A percentile compares a stretch with the other conserved stretches of the same genome.
phyloP scores from a whole-genome alignment of 2,797 vertebrate genomes.

The Pagetopsis macropterus region DNA sequence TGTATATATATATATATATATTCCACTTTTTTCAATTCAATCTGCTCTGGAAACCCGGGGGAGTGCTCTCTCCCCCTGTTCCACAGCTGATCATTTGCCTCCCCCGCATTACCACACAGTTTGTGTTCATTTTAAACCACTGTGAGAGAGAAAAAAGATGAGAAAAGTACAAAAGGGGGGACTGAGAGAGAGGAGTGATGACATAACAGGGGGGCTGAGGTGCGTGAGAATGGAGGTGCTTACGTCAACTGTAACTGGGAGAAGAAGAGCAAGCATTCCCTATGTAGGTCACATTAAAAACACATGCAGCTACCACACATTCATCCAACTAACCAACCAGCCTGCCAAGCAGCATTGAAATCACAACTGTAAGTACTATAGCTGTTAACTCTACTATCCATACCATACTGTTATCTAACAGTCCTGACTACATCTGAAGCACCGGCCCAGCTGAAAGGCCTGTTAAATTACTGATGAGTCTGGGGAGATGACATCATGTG shows the following conservation, averaged over 20 bases:
- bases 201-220: conserved; percentile 76
- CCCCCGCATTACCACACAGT: conserved; percentile 32
- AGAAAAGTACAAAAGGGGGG: conserved; percentile 30
- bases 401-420: not conserved
- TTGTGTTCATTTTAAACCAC: conserved; percentile 48
- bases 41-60: conserved; percentile 24
- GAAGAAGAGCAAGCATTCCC: conserved; percentile 68
- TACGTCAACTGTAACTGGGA: conserved; percentile 85
- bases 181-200: conserved; percentile 54
- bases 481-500: conserved; percentile 14
- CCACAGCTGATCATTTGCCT: conserved; percentile 19
- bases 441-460: conserved; percentile 25
- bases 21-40: not conserved
- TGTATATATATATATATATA: too few relatives aligned
- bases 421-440: conserved; percentile 23
- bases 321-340: conserved; percentile 61
- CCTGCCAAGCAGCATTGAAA: conserved; percentile 32
- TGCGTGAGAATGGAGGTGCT: conserved; percentile 63
- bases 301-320: conserved; percentile 65
- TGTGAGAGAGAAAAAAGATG: conserved; percentile 25
- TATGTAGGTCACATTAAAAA: conserved; percentile 86
- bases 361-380: conserved; percentile 39
- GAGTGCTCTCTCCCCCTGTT: conserved; percentile 8
- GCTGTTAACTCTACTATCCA: not conserved
- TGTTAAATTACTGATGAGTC: conserved; percentile 52